Conservation (phyloP, 2,113 vertebrate genomes). For the Rhea americana region DNA sequence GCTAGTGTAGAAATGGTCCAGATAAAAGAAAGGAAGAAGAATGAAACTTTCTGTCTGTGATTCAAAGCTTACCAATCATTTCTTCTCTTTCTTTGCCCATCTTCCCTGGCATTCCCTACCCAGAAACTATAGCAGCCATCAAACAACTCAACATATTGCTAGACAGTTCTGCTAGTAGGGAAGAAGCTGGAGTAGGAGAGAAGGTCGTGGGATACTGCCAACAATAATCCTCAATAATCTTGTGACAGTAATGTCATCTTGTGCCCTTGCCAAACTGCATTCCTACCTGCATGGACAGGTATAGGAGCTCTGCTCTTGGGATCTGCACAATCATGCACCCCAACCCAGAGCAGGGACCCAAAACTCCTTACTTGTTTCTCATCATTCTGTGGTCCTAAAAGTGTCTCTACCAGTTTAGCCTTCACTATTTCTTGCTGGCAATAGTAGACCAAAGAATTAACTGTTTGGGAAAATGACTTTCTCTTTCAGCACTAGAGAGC, state of each 20-base stretch:
- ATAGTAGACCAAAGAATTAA: not conserved
- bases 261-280: conserved; percentile 21
- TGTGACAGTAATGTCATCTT: not conserved
- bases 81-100: not conserved
- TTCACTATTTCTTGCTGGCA: not conserved
- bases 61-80: not conserved
- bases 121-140: not conserved
- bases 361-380: not conserved
- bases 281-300: conserved; percentile 42
- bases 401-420: not conserved
- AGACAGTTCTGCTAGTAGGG: not conserved
- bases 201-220: conserved; percentile 36
- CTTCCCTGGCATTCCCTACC: not conserved
- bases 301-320: not conserved
- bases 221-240: not conserved
- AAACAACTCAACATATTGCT: not conserved
- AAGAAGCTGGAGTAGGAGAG: not conserved
- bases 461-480: not conserved
- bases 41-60: not conserved
- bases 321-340: not conserved
- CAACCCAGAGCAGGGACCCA: not conserved
- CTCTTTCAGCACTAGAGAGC: not conserved
- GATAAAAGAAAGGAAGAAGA: not conserved
- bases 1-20: not conserved
- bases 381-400: not conserved